These are phyloP conservation scores for Cassiopea andromeda DNA, from an alignment of 30 jellyfish, hydroid and myxozoan species.

Conservation along the genomic window DNA sequence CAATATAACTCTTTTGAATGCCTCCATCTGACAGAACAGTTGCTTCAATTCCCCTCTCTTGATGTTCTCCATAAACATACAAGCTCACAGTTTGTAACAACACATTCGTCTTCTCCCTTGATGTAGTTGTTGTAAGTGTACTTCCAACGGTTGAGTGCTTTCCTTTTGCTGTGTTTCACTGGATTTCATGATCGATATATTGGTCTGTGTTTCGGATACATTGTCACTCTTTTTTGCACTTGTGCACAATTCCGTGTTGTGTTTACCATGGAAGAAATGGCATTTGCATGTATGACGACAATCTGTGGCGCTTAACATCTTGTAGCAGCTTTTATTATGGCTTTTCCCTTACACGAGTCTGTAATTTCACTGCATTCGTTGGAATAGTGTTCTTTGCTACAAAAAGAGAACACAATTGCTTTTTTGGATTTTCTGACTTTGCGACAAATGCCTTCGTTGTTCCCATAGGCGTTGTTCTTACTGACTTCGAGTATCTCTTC, in stretches of 20 bases:
- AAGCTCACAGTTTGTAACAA: conserved; percentile 59
- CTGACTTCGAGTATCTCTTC: background rate
- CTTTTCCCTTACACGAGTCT: conserved; percentile 1
- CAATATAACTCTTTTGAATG: conserved; percentile 43
- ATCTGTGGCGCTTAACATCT: background rate
- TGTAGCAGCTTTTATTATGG: background rate
- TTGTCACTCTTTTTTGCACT: background rate
- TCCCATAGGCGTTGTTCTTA: background rate
- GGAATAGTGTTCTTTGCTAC: conserved; percentile 36
- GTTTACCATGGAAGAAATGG: conserved; percentile 17
- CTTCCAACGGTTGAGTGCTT: background rate
- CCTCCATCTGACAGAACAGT: conserved; percentile 58
- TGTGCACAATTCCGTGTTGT: background rate
- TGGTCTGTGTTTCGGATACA: background rate
- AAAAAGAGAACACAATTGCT: background rate
- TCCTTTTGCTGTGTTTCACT: background rate
- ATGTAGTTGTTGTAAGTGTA: background rate
- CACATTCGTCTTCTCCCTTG: background rate
- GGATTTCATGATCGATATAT: background rate
- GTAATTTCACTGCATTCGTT: conserved; percentile 8
- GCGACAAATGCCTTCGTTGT: conserved; percentile 37
- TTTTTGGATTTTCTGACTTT: background rate
- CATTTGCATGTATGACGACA: conserved; percentile 22
- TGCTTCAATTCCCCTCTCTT: background rate
- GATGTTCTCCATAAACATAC: conserved; percentile 51